phyloP scores from a whole-genome alignment of 2,797 vertebrate species.

The Crenuchus spilurus region DNA sequence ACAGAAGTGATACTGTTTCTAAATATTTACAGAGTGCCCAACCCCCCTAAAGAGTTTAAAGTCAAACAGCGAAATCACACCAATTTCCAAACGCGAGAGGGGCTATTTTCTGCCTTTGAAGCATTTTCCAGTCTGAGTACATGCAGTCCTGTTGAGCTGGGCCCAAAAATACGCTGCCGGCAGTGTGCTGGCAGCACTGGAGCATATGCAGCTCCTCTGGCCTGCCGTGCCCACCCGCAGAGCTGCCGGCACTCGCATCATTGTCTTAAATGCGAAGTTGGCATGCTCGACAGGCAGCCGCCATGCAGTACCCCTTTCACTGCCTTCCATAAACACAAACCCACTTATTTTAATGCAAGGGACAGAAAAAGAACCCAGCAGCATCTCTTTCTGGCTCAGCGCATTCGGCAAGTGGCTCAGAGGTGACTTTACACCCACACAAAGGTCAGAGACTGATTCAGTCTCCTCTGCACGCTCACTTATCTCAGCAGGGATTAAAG shows the following conservation, averaged over 20 bases:
- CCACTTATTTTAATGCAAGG: constrained; percentile 48
- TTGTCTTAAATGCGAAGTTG: constrained; percentile 66
- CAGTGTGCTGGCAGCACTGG: constrained; percentile 57
- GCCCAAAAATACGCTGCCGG: constrained; percentile 65
- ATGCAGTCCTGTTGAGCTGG: constrained; percentile 60
- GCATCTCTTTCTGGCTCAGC: constrained; percentile 48
- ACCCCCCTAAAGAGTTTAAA: constrained; percentile 58
- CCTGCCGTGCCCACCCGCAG: constrained; percentile 57
- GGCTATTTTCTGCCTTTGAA: constrained; percentile 71
- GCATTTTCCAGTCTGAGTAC: constrained; percentile 63
- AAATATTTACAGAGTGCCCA: constrained; percentile 57
- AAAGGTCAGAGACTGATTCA: constrained; percentile 61
- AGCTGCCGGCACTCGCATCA: constrained; percentile 61
- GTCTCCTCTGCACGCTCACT: constrained; percentile 51
- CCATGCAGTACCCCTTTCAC: constrained; percentile 48
- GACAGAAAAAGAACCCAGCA: constrained; percentile 45
- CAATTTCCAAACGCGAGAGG: constrained; percentile 61
- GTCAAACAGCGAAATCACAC: constrained; percentile 65
- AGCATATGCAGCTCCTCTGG: constrained; percentile 65
- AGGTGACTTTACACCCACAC: constrained; percentile 55
- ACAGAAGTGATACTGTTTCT: constrained; percentile 57
- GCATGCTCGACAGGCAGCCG: constrained; percentile 57
- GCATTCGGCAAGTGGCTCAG: not conserved
- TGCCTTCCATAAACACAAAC: constrained; percentile 43
- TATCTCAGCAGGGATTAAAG: constrained; percentile 56